Evolutionary conservation across 2,888 invertebrate genomes (phyloP), one percentile per base, ranked within the genome.

Genomic region (Amiota minor): DNA sequence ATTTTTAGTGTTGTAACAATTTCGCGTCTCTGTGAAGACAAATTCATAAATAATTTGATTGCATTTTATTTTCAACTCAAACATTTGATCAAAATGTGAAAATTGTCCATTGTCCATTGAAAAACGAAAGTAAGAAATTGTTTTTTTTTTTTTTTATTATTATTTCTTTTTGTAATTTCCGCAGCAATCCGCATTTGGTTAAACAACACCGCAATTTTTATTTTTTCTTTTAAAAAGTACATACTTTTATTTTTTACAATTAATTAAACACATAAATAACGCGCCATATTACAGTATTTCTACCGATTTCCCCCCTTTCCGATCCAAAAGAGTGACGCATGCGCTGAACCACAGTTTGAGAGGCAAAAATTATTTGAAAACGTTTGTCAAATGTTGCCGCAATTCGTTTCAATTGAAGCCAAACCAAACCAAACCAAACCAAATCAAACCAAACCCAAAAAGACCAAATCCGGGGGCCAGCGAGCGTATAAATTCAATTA

Each of bases 161-260:
- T 35, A 35, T 35, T 35, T 35, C 35, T 35, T 35, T 35, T 35
- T 35, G 35, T 6, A 35, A 68, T 53, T 68, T 68, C 23, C 18
- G 23, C 20, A 47, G 47, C 47, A 10, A 47, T n/a, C 50, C 78
- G 81, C 75, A 77, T 78, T 74, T 84, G 81, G 77, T 72, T 77
- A 83, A 84, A 81, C 77, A 75, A 81, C 84, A 53, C 67, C 23
- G 67, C 67, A 45, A 68, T 53, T 68, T 53, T 67, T 47, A n/a
- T 47, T 12, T 65, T 46, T 62, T 12, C 45, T 45, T 45, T 62
- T n/a, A 46, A n/a, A 11, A 47, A 46, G 2, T 47, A 47, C 47
- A 53, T 14, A 53, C 50, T 68, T 68, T 68, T 68, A 47, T 16
- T 59, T 68, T 68, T 47, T 53, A 68, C 50, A 68, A 68, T 68